Base-by-base conservation (phyloP, 2,888 invertebrate genomes). In the Tetranychus piercei region DNA sequence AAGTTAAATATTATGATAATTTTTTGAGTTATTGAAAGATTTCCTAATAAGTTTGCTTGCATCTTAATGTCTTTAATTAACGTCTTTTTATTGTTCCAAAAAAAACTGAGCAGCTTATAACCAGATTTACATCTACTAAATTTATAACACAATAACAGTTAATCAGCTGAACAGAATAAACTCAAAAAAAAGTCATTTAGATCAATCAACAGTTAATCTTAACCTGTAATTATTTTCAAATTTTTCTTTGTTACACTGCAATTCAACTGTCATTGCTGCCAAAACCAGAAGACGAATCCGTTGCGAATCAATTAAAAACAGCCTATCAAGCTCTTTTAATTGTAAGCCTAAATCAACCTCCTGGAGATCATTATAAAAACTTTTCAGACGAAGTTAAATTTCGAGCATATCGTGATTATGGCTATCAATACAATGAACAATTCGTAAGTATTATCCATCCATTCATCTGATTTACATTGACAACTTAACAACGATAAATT, bases 291-390 rank as follows among this genome's bases (percentile, higher is more conserved):
- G 71, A 67, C 15, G 67, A 67, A 22, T 70, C 71, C 18, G 44
- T 66, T 6, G 77, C 76, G n/a, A 43, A 20, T 44, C 18, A 34
- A 44, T 70, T 78, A 11, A 78, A 78, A 75, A 74, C 75, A 71
- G 78, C 78, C 5, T 79, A 78, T 69, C 76, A 79, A 73, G 67
- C 78, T 18, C 71, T 78, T 43, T 67, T 79, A 64, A 79, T 78
- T 34, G 76, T 79, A 4, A 78, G 78, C 73, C 72, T 79, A 6
- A 77, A 78, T 73, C 78, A 79, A 72, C 79, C 79, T 15, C 76
- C 75, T 18, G 78, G 78, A 5, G 76, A 75, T 43, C 74, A 76
- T 55, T 79, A 78, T 71, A 75, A 76, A 43, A 71, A 75, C 18
- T 79, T 79, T 72, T 76, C 77, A 4, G 77, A 78, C 22, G 72